These are phyloP conservation scores for Cancer borealis DNA, from an alignment of 2,888 invertebrate species.

Conservation along the genomic window DNA sequence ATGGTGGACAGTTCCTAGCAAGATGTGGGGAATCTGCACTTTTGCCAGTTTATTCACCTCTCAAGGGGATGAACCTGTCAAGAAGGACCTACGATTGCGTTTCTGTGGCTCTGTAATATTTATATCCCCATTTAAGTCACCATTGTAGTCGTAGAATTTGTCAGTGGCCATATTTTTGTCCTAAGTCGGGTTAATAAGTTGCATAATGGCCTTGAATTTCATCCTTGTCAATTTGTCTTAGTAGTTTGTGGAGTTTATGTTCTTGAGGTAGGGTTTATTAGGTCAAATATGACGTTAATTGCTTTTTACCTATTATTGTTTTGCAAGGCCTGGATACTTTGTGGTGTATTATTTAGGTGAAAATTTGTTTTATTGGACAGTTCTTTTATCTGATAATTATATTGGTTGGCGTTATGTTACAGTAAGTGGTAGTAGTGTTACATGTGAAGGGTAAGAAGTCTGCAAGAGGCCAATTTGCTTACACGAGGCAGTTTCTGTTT, in stretches of 20 bases:
- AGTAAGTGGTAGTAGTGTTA: too few relatives aligned
- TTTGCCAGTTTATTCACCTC: constrained; percentile 25
- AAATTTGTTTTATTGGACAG: too few relatives aligned
- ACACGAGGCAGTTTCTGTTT: background rate
- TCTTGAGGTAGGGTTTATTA: background rate
- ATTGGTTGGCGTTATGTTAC: too few relatives aligned
- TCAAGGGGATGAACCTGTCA: background rate
- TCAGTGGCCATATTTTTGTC: background rate
- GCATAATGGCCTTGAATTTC: background rate
- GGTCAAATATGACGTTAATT: background rate
- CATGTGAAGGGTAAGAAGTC: too few relatives aligned
- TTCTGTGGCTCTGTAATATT: background rate
- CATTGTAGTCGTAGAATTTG: background rate
- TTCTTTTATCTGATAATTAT: too few relatives aligned
- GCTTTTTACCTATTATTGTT: background rate
- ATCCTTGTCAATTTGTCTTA: background rate
- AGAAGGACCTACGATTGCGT: background rate
- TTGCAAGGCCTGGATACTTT: too few relatives aligned
- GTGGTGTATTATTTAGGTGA: too few relatives aligned
- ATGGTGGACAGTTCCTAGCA: background rate
- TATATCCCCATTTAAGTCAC: background rate
- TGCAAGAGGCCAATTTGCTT: background rate
- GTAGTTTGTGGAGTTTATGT: background rate
- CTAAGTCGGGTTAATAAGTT: background rate
- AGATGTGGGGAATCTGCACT: background rate